Base-by-base conservation (phyloP, 2,113 vertebrate genomes). In the Myrmecophaga tridactyla region DNA sequence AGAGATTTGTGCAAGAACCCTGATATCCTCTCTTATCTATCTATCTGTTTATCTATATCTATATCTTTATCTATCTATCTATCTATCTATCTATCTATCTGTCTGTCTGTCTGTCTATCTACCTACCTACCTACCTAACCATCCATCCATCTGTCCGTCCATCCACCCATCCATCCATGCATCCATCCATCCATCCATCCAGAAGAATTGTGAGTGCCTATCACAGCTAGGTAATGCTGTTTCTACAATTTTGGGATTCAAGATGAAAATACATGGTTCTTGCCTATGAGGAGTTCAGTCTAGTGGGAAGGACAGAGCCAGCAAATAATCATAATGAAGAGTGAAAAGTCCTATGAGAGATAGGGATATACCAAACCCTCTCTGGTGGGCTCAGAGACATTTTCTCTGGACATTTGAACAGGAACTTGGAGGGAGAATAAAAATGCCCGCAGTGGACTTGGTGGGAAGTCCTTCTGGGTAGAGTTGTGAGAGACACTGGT, bases 31-130 rank as follows among this genome's bases (percentile, higher is more conserved):
- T 8, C 29, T 63, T 36, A 14, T 76, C 56, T 76, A 21, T 31
- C 48, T 34, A 13, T 8, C 2, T 10, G 36, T 6, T 20, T 18
- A 56, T 17, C 53, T 18, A 56, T 53, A 56, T 53, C 51, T 17
- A 1, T 29, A n/a, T n/a, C n/a, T n/a, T 2, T 23, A 0, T 10
- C 0, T 14, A 5, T 3, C 14, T 46, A 21, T 39, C 12, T 48
- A 27, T 62, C 31, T 5, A n/a, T 18, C 29, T 53, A 36, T 46
- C 58, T 17, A 23, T 51, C n/a, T 9, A n/a, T 67, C 17, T n/a
- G 46, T n/a, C 51, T 17, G 18, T 10, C 51, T 17, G 18, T 53
- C 51, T 17, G 1, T 29, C 1, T 23, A 1, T 10, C 0, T 14
- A 5, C 1, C 14, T 46, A 21, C 34, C 12, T 48, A 27, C 56